A percentile compares a stretch with the other conserved stretches of the same genome.
These are phyloP conservation scores for Morus bassanus DNA, from an alignment of 2,797 vertebrate genomes.

Conservation along the genomic window DNA sequence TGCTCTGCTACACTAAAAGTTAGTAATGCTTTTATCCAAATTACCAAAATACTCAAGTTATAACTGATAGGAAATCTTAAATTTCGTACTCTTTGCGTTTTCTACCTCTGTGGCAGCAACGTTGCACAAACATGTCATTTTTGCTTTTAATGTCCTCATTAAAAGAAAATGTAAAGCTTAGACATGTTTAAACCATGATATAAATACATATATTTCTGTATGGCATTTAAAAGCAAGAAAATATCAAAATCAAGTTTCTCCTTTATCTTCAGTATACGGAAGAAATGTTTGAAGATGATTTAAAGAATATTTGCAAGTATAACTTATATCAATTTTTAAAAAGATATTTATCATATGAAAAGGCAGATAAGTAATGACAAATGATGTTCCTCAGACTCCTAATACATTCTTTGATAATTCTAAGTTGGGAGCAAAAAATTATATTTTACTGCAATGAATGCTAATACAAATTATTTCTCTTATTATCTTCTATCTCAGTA, in stretches of 20 bases:
- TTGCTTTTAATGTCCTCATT: not conserved
- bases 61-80: not conserved
- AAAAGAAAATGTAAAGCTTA: constrained; percentile 28
- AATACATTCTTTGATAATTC: not conserved
- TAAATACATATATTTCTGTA: not conserved
- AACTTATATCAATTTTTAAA: constrained; percentile 1
- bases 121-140: not conserved
- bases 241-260: constrained; percentile 5
- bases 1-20: not conserved
- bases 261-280: not conserved
- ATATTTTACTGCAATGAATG: not conserved
- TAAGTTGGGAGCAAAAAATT: not conserved
- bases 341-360: constrained; percentile 44
- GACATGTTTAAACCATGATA: constrained; percentile 12
- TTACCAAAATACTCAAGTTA: not conserved
- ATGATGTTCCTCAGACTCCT: not conserved
- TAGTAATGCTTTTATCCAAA: not conserved
- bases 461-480: not conserved
- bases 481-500: not conserved
- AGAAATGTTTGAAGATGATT: constrained; percentile 6
- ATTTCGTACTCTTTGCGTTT: not conserved
- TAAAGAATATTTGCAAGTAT: constrained; percentile 39
- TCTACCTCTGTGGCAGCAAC: not conserved
- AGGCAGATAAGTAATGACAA: not conserved
- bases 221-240: constrained; percentile 4